Evolutionary conservation across 2,113 vertebrate genomes (phyloP).

Genomic region (Neodon shergylaensis): DNA sequence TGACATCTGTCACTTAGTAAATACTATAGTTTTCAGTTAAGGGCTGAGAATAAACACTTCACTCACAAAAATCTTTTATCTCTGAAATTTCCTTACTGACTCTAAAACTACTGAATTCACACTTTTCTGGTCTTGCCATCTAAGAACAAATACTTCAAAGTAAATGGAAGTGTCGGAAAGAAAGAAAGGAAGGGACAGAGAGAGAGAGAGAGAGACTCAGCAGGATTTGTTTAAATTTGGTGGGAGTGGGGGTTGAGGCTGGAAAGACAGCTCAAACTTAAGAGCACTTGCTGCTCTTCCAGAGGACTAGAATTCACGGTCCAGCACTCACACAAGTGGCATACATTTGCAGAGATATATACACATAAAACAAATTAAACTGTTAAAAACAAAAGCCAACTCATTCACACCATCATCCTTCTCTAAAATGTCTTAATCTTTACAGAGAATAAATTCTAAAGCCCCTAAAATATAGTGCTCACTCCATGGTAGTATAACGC

Average conservation of each 20-base stretch:
- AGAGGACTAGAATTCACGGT: neutral
- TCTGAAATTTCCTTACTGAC: neutral
- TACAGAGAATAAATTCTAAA: constrained; percentile 19
- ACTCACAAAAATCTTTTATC: neutral
- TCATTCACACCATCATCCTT: neutral
- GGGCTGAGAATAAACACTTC: neutral
- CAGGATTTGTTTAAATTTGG: neutral
- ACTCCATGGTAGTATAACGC: neutral
- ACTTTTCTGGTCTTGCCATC: neutral
- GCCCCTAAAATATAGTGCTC: neutral
- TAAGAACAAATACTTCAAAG: neutral
- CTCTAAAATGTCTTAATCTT: neutral
- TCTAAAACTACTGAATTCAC: neutral
- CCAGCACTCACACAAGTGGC: neutral
- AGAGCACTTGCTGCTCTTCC: neutral
- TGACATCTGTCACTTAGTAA: neutral
- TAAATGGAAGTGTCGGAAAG: neutral
- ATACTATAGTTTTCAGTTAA: neutral
- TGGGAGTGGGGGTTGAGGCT: neutral
- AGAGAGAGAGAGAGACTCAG: neutral
- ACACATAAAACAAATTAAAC: neutral
- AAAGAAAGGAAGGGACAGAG: too few species aligned
- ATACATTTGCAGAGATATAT: neutral
- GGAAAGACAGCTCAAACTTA: neutral
- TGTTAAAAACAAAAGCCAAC: neutral